phyloP scores from a whole-genome alignment of 2,113 vertebrate species.

The Ploceus nigricollis region DNA sequence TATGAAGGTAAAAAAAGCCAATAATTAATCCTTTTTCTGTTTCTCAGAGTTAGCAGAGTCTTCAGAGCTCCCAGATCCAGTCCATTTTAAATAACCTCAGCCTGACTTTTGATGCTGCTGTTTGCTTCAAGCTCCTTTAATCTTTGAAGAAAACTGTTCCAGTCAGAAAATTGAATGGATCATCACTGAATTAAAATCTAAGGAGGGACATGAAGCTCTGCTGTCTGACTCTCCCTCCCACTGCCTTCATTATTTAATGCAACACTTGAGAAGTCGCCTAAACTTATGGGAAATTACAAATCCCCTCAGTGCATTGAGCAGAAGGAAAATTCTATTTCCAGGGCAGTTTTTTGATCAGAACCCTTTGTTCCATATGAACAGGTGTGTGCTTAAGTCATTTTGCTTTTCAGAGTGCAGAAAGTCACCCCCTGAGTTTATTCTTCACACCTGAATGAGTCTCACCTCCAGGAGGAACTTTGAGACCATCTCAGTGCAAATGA shows the following conservation, averaged over 20 bases:
- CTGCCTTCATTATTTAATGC: background rate
- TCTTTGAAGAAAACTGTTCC: background rate
- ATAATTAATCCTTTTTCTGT: background rate
- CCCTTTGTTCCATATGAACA: accelerated
- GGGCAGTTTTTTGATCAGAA: background rate
- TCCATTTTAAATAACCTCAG: background rate
- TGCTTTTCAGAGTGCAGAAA: background rate
- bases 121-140: background rate
- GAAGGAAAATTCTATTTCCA: background rate
- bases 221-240: background rate
- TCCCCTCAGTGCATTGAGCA: background rate
- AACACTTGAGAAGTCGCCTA: background rate
- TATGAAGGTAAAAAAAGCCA: background rate
- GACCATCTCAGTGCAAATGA: background rate
- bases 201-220: background rate
- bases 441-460: background rate
- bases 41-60: background rate
- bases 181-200: background rate
- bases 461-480: background rate
- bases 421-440: background rate
- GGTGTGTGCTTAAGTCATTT: background rate
- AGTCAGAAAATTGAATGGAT: background rate
- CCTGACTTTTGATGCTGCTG: background rate
- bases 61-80: background rate
- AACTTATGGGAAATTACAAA: background rate